phyloP scores from a whole-genome alignment of 2,113 vertebrate species.

The Quiscalus mexicanus region DNA sequence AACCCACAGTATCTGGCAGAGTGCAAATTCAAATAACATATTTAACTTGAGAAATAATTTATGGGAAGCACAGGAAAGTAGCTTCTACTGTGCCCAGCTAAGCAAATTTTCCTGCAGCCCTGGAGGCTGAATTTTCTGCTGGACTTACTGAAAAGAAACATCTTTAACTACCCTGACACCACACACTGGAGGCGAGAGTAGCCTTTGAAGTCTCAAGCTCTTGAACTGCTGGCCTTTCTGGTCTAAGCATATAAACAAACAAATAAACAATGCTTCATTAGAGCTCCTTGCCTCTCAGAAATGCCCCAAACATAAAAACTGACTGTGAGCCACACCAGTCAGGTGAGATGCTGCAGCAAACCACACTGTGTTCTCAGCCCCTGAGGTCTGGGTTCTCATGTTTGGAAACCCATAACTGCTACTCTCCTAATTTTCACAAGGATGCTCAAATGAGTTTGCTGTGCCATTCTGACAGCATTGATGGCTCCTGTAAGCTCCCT shows the following conservation, averaged over 20 bases:
- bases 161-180: not conserved
- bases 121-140: not conserved
- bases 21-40: not conserved
- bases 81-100: not conserved
- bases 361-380: not conserved
- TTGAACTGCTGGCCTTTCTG: not conserved
- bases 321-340: accelerated
- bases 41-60: not conserved
- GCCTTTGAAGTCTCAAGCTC: not conserved
- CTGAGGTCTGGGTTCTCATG: not conserved
- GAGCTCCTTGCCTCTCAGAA: not conserved
- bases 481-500: not conserved
- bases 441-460: not conserved
- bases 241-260: not conserved
- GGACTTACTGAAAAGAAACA: not conserved
- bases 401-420: not conserved
- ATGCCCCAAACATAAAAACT: not conserved
- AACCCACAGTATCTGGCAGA: not conserved
- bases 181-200: not conserved
- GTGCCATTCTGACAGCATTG: not conserved
- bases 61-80: not conserved
- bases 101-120: not conserved
- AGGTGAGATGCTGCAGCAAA: not conserved
- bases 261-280: not conserved
- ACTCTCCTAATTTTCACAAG: not conserved